A percentile compares a stretch with the other conserved stretches of the same genome.
Conservation (phyloP, 2,113 vertebrate genomes). For the Heterotilapia buettikoferi region DNA sequence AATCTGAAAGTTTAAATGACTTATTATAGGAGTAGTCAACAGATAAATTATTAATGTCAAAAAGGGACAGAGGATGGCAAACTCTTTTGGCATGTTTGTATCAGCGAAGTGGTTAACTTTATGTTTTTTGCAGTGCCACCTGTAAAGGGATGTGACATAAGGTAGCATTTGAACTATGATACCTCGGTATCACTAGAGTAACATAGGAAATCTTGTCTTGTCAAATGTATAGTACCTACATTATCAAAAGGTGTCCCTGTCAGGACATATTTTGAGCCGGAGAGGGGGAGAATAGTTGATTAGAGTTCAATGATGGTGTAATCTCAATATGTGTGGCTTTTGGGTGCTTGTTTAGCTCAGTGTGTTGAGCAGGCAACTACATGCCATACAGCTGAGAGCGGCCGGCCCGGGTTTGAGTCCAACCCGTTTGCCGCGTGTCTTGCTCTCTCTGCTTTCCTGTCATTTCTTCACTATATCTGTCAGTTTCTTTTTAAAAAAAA, state of each 20-base stretch:
- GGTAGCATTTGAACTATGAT: not conserved
- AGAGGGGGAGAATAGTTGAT: not conserved
- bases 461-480: not conserved
- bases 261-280: accelerated
- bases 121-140: not conserved
- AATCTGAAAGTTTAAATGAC: not conserved
- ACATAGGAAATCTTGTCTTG: not conserved
- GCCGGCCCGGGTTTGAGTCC: not conserved
- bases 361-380: accelerated
- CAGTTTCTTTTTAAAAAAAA: not conserved
- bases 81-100: not conserved
- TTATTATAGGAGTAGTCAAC: not conserved
- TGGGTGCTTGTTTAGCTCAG: accelerated
- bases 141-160: not conserved
- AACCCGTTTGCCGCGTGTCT: not conserved
- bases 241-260: not conserved
- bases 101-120: accelerated
- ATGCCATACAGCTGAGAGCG: not conserved
- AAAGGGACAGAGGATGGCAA: not conserved
- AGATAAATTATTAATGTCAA: not conserved
- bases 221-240: accelerated
- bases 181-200: not conserved
- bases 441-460: not conserved
- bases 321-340: accelerated
- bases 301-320: not conserved